phyloP scores from a whole-genome alignment of 2,113 vertebrate genomes.

The Todiramphus chloris region DNA sequence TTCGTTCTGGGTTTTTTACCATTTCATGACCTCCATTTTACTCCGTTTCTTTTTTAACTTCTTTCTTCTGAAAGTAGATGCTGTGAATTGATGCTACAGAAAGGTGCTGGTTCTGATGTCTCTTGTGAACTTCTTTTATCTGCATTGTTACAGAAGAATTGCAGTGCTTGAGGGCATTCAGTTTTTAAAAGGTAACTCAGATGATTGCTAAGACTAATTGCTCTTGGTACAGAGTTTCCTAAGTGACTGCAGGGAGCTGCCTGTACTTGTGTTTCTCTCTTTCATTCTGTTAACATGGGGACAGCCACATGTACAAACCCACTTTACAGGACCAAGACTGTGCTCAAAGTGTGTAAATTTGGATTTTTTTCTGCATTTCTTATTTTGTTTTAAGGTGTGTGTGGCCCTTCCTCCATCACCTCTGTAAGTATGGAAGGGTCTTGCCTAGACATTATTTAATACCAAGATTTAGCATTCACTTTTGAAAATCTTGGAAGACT shows the following conservation, averaged over 20 bases:
- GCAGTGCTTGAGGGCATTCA: neutral
- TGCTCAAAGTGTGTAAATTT: neutral
- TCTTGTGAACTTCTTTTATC: neutral
- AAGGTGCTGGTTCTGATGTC: neutral
- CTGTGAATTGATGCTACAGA: neutral
- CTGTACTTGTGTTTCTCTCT: neutral
- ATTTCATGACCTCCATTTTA: neutral
- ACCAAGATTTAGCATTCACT: neutral
- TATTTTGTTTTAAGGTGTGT: neutral
- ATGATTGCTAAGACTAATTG: neutral
- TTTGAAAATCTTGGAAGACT: neutral
- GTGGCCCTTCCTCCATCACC: neutral
- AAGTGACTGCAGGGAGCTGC: neutral
- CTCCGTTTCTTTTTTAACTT: neutral
- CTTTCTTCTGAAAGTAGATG: neutral
- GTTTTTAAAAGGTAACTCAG: neutral
- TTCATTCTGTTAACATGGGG: neutral
- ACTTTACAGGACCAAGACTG: neutral
- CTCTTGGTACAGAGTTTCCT: neutral
- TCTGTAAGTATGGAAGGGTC: neutral
- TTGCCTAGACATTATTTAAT: neutral
- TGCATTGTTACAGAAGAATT: neutral
- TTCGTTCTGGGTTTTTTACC: neutral
- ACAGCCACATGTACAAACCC: neutral
- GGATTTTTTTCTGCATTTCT: neutral